Percentiles rank a stretch among this genome's conserved stretches.
Conservation (phyloP, 2,797 vertebrate genomes). For the Chloroceryle amazona region DNA sequence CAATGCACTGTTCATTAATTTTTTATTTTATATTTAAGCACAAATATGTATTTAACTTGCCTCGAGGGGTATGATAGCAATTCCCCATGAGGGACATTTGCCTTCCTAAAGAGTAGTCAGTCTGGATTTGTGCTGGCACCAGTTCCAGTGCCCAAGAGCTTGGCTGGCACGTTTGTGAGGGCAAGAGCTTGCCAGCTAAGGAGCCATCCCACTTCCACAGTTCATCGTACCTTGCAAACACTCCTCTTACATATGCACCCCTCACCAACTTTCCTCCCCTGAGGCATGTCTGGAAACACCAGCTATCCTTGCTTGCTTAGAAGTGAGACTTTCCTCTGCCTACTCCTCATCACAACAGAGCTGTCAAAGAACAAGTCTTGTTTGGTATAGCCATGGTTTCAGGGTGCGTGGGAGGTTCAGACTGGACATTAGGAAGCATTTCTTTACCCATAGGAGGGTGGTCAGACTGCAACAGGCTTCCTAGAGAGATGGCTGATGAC, state of each 20-base stretch:
- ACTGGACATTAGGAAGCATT: background rate
- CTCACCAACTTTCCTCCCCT: background rate
- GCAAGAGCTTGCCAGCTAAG: background rate
- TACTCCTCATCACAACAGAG: background rate
- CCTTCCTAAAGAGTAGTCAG: background rate
- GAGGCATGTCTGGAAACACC: background rate
- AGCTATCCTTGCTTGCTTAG: background rate
- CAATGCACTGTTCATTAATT: background rate
- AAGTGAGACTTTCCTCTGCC: background rate
- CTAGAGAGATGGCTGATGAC: background rate
- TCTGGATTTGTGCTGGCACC: background rate
- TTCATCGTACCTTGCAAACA: background rate
- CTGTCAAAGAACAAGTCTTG: background rate
- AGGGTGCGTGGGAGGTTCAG: fast-evolving
- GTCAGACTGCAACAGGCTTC: background rate
- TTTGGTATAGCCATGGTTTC: background rate
- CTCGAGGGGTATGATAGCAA: background rate
- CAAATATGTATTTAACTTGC: background rate
- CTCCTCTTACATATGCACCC: background rate
- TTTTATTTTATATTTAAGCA: background rate
- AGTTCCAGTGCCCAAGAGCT: background rate
- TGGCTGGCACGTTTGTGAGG: background rate
- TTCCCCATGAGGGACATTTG: background rate
- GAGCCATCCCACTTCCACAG: background rate
- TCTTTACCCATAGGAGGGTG: background rate